Base-by-base conservation (phyloP, 2,888 invertebrate species). In the Andricus quercusramuli region DNA sequence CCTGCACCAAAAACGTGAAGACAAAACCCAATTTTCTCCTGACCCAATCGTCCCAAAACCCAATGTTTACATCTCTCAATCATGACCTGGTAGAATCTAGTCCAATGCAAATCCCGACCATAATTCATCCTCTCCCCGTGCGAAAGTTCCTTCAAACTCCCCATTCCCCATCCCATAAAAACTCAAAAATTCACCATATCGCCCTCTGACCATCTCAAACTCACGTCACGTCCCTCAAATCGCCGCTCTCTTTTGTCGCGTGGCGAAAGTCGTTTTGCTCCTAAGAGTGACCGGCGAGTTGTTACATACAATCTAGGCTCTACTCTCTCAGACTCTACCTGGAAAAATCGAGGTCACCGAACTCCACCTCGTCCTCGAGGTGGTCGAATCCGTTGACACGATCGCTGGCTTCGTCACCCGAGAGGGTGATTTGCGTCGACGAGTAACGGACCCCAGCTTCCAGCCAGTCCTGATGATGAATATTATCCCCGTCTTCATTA, bases 401-500 rank as follows among this genome's bases (percentile, higher is more conserved):
- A 83, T 88, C 84, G 77, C 82, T 80, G 32, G 80, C 84, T 44
- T 88, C 89, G 67, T 90, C 90, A 13, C 88, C 91, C 11, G 90
- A 88, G 67, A 92, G 84, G 47, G 91, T 91, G 83, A 93, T 92
- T 85, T 90, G 90, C 76, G 92, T 92, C 78, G 93, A 92, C 56
- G 92, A 91, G 85, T 92, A 92, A 81, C 88, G 89, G 51, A 92
- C 86, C 11, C 92, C 92, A 25, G 88, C 88, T 80, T 92, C 92
- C 47, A 92, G 87, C 92, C 92, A 92, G 78, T 92, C 92, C 83
- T 91, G 90, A 66, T 90, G 90, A 79, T 90, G 89, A 77, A 92
- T 93, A 80, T 92, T 92, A 79, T 88, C 86, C 62, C 86, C 85
- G 41, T 89, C 89, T 56, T 88, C 88, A 78, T 83, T 81, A 51